Evolutionary conservation across 1,140 invertebrate genomes (phyloP), one percentile per base, ranked within the genome.

Genomic region (Drosophila serrata): DNA sequence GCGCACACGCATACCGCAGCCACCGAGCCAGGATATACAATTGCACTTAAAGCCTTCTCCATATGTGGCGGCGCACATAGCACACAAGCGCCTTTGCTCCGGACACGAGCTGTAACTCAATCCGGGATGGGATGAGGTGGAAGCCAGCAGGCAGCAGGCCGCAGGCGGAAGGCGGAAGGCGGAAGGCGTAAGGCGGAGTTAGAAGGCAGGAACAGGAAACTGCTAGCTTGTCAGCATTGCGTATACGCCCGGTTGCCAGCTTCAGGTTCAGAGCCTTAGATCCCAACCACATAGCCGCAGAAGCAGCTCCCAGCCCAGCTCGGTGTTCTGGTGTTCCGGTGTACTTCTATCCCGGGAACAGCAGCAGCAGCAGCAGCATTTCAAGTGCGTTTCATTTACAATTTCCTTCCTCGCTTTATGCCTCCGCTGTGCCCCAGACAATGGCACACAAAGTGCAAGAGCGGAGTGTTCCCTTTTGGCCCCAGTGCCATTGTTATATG

Each of bases 381-480:
- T 87, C 79, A 87, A 87, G 84, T 87, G 84, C 82, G 82, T 87
- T 82, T 87, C 82, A 88, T 87, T 87, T 87, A 87, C 82, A 86
- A 86, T 87, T 87, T 88, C 82, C 82, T 85, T 81, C 58, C 77
- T 46, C 62, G 59, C 75, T 73, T 87, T 79, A 87, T 87, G 79
- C 75, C 74, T 48, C 82, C 74, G 73, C 67, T 76, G 81, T 75
- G 82, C 46, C 49, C 48, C 77, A 65, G 75, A 84, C 81, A 84
- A 79, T 69, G 49, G 48, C 63, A 59, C 58, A 84, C 58, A 84
- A 79, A 74, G 75, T 57, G 49, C 56, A 82, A 15, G 51, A 37
- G 51, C 51, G 51, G 31, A 53, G 51, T 64, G 68, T 70, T 82
- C 84, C 56, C 65, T 49, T 68, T 84, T 84, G 77, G 76, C 72